Evolutionary conservation across 2,113 vertebrate genomes (phyloP).

Genomic region (Neoarius graeffei): DNA sequence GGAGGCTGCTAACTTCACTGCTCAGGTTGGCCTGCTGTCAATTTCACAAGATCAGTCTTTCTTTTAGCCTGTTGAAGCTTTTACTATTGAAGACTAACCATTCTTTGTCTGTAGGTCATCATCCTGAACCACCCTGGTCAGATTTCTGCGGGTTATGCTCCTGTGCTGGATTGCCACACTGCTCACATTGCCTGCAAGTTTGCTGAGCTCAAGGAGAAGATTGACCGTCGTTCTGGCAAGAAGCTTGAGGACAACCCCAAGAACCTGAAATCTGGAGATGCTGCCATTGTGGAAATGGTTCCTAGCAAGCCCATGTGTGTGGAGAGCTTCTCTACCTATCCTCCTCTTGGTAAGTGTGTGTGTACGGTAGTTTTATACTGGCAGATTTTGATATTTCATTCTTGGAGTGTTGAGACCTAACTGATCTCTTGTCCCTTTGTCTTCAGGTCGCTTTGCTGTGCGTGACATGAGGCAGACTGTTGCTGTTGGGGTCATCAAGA

Average conservation of each 20-base stretch:
- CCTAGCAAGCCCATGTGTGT: slow-evolving; percentile 81
- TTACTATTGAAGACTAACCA: neutral
- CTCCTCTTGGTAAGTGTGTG: slow-evolving; percentile 72
- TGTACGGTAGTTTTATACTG: neutral
- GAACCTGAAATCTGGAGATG: slow-evolving; percentile 76
- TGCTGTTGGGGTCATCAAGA: slow-evolving; percentile 80
- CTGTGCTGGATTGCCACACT: slow-evolving; percentile 79
- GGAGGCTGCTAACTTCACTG: slow-evolving; percentile 71
- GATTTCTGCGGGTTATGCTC: slow-evolving; percentile 75
- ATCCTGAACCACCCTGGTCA: slow-evolving; percentile 82
- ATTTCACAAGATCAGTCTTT: neutral
- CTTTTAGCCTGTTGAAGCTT: neutral
- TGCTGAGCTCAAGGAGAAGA: slow-evolving; percentile 77
- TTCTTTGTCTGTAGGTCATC: slow-evolving; percentile 68
- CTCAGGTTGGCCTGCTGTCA: slow-evolving; percentile 66
- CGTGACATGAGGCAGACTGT: slow-evolving; percentile 84
- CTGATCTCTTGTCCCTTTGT: neutral
- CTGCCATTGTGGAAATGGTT: slow-evolving; percentile 74
- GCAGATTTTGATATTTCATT: neutral
- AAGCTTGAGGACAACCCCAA: slow-evolving; percentile 79
- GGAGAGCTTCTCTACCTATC: slow-evolving; percentile 74
- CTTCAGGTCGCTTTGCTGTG: slow-evolving; percentile 77
- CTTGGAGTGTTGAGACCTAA: neutral
- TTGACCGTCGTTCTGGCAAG: slow-evolving; percentile 80
- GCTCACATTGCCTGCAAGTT: slow-evolving; percentile 83